Conservation (phyloP, 1,140 invertebrate genomes). For the Bombus sibiricus region DNA sequence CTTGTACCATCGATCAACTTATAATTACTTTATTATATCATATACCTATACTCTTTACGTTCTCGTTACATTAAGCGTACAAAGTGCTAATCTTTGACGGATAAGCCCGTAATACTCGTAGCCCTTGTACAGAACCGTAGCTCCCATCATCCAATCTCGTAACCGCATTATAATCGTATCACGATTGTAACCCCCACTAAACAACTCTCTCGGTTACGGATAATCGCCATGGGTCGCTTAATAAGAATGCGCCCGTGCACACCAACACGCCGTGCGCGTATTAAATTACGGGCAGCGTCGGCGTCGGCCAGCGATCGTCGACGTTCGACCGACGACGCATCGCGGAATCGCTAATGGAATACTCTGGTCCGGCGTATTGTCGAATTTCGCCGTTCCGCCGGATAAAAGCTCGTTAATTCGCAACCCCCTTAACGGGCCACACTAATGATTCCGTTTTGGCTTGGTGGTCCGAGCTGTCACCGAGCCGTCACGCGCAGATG, state of each 20-base stretch:
- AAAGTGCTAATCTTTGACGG: neutral
- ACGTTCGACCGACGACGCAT: constrained; percentile 55
- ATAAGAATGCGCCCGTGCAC: constrained; percentile 25
- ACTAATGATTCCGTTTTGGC: constrained; percentile 72
- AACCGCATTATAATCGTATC: constrained; percentile 21
- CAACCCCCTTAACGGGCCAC: constrained; percentile 69
- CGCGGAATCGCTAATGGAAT: constrained; percentile 77
- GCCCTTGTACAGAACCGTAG: too few species aligned
- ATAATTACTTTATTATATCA: neutral
- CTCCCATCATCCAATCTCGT: neutral
- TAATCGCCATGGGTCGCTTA: constrained; percentile 22
- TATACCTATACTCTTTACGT: neutral
- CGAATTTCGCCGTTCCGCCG: constrained; percentile 68
- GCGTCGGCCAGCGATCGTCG: constrained; percentile 45
- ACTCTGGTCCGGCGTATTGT: constrained; percentile 71
- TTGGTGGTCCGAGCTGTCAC: constrained; percentile 67
- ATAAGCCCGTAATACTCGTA: neutral
- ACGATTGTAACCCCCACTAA: neutral
- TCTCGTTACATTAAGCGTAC: neutral
- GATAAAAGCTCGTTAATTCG: constrained; percentile 71
- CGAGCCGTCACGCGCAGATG: constrained; percentile 68
- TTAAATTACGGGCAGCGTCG: constrained; percentile 66
- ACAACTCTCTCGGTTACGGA: neutral
- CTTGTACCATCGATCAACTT: neutral
- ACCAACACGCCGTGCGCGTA: constrained; percentile 41